Evolutionary conservation across 1,140 invertebrate species (phyloP).

Genomic region (Zaprionus nigranus): DNA sequence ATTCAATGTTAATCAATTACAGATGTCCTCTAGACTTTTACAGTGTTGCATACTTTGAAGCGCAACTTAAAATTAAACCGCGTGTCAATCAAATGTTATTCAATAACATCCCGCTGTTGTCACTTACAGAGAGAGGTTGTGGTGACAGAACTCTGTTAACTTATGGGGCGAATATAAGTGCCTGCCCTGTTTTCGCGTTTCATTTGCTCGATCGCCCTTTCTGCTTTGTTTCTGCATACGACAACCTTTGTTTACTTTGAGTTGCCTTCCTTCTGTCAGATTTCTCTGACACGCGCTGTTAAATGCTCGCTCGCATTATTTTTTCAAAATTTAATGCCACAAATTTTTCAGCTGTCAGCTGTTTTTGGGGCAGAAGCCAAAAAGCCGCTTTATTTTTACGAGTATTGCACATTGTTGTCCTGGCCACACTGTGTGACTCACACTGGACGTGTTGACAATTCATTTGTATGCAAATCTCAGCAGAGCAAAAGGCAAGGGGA

Average conservation of each 20-base stretch:
- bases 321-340: conserved; percentile 63
- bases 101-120: too few species aligned
- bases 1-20: not conserved
- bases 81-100: not conserved
- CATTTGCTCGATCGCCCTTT: too few species aligned
- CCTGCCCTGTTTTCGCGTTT: too few species aligned
- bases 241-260: too few species aligned
- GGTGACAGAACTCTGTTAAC: too few species aligned
- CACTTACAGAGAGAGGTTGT: too few species aligned
- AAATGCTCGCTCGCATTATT: conserved; percentile 4
- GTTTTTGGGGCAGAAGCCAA: conserved; percentile 38
- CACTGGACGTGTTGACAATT: conserved; percentile 79
- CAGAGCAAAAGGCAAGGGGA: conserved; percentile 59
- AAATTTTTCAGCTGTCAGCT: conserved; percentile 55
- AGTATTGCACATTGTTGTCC: conserved; percentile 54
- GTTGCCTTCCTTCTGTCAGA: too few species aligned
- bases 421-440: conserved; percentile 19
- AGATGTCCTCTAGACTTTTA: not conserved
- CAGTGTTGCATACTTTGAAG: conserved; percentile 26
- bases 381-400: conserved; percentile 62
- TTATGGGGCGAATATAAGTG: too few species aligned
- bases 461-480: conserved; percentile 83
- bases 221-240: too few species aligned
- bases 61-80: not conserved
- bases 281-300: not conserved